Evolutionary conservation across 2,888 invertebrate species (phyloP).

Genomic region (Tanytarsus gracilentus): DNA sequence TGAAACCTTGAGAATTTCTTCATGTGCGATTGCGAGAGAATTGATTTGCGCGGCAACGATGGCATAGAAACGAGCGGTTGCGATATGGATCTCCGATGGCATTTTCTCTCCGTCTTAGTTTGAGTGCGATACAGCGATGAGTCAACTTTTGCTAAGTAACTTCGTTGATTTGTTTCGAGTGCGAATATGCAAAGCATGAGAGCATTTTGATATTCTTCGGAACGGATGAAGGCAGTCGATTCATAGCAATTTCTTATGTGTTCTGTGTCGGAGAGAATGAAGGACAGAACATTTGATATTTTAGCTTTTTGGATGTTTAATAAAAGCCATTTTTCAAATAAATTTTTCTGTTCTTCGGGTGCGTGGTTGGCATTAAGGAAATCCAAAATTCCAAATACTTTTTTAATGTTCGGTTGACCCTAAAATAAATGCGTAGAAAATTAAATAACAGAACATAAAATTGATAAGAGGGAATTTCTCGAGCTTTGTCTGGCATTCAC

Average conservation of each 20-base stretch:
- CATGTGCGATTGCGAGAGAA: conserved; percentile 8
- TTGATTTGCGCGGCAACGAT: neutral
- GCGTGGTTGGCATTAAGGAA: conserved; percentile 8
- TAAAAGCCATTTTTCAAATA: conserved; percentile 15
- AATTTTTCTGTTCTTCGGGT: neutral
- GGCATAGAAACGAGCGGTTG: conserved; percentile 39
- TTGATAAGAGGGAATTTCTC: conserved; percentile 3
- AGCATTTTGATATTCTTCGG: conserved; percentile 51
- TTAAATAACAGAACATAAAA: neutral
- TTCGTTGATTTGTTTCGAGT: conserved; percentile 53
- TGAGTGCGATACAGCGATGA: conserved; percentile 47
- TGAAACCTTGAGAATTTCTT: conserved; percentile 10
- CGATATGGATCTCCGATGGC: conserved; percentile 46
- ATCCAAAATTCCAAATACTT: conserved; percentile 19
- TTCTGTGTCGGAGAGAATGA: conserved; percentile 53
- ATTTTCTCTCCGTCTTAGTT: no score
- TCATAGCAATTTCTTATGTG: conserved; percentile 52
- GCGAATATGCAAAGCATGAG: conserved; percentile 54
- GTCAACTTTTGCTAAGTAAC: conserved; percentile 54
- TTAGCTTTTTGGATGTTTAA: neutral
- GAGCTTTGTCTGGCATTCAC: neutral
- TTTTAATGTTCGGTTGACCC: conserved; percentile 12
- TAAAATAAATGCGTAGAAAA: neutral
- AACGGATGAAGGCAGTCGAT: conserved; percentile 51
- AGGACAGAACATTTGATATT: conserved; percentile 46